Conservation (phyloP, 2,113 vertebrate species). For the Rhodinocichla rosea region DNA sequence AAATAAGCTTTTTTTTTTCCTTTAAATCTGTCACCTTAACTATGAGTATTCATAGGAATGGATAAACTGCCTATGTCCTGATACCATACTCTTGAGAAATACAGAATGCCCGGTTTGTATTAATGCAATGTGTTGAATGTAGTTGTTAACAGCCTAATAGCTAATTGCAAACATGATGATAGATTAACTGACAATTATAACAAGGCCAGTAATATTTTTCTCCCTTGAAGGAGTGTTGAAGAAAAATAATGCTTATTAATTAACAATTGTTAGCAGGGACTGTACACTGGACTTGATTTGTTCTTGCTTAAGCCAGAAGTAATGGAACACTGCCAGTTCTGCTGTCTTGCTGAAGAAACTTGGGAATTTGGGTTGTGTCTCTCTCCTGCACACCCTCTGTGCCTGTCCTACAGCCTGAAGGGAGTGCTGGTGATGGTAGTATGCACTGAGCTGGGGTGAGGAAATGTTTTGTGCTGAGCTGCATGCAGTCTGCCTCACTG, state of each 20-base stretch:
- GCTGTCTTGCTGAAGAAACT: not conserved
- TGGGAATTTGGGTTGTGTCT: not conserved
- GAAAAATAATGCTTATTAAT: not conserved
- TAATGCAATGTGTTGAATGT: not conserved
- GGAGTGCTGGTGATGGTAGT: not conserved
- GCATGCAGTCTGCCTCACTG: not conserved
- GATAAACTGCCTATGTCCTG: not conserved
- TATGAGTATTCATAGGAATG: not conserved
- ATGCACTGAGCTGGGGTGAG: not conserved
- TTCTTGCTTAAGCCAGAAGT: not conserved
- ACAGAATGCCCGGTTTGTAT: not conserved
- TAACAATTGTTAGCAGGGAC: not conserved
- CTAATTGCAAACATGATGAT: not conserved
- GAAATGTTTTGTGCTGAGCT: not conserved
- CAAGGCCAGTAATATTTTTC: not conserved
- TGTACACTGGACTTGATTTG: not conserved
- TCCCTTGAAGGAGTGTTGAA: not conserved
- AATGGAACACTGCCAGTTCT: not conserved
- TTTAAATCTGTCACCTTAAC: not conserved
- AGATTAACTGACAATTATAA: not conserved
- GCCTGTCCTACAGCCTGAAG: not conserved
- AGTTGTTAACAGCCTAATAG: not conserved
- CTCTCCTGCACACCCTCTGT: not conserved
- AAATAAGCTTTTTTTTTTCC: not conserved
- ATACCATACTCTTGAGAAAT: not conserved